Evolutionary conservation across 2,888 invertebrate species (phyloP), one percentile per base, ranked within the genome.

Genomic region (Cryptocephalus primarius): DNA sequence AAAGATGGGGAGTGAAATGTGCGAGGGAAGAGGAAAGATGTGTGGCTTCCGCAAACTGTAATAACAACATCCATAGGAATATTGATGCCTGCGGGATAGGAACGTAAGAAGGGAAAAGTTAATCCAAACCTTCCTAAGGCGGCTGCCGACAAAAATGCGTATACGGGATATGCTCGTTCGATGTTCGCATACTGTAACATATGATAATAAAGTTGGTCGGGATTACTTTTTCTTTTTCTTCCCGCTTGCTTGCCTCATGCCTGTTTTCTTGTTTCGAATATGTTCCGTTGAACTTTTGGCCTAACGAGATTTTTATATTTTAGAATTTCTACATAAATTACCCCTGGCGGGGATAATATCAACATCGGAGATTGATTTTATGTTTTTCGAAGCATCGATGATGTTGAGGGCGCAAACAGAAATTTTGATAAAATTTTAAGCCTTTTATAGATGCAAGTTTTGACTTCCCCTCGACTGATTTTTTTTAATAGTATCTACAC

Each of bases 11-110:
- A 52, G 44, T 45, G 43, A 43, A 52, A 53, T 52, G 46, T 49
- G 52, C 43, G 48, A 43, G 47, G 46, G 46, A 55, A 55, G 53
- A 54, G 49, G 48, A 55, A 36, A 57, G 56, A 55, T 58, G 51
- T 58, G 58, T 57, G 58, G 56, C 59, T 60, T 60, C 59, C 59
- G 58, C 59, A 60, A 59, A 60, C 59, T 60, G 60, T 60, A 60
- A 60, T 56, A 60, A 60, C 58, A 59, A 55, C 47, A 40, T 43
- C 33, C 34, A 34, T 31, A 48, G 50, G 50, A 56, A 55, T 54
- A 54, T 52, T 54, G 52, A 49, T 53, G 51, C 49, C 51, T 47
- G 41, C 45, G 47, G 53, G 49, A 9, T 33, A 41, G 44, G 50
- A 47, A 42, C 40, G 48, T 47, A 50, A 49, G 54, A 53, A 55